Base-by-base conservation (phyloP, 2,797 vertebrate genomes). In the Limnodromus scolopaceus region DNA sequence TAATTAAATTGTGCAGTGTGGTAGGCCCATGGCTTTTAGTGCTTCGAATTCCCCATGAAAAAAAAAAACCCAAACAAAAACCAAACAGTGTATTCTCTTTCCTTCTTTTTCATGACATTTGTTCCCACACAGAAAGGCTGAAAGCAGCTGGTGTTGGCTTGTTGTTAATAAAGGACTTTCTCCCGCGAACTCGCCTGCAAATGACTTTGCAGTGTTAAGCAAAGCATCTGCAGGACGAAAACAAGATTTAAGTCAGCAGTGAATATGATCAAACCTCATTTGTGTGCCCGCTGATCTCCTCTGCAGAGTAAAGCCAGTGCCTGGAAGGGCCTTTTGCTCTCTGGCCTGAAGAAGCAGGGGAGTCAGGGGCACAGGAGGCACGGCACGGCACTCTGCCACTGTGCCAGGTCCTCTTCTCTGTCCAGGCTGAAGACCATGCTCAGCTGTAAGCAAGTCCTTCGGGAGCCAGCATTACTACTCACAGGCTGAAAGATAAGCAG, bases 1-100 rank as follows among this genome's bases (percentile, higher is more conserved):
- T 98, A 98, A 97, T 98, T 98, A 98, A 97, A 97, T 82, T 95
- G 92, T 90, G 89, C 83, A 93, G 89, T 53, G 81, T 96, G 79
- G 96, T 51, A 65, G 43, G 55, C 91, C 87, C 68, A 71, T 97
- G 78, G 93, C 92, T 97, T 97, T 95, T 96, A 97, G 80, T 89
- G 70, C 53, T 93, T 97, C 95, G 97, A 97, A 95, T 97, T 96
- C 94, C 87, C 81, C 55, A 65, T 92, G 46, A 98, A 96, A 94
- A 89, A 84, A 86, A 78, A 69, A 77, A 1, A 8, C 18, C 43
- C 43, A 43, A 43, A 41, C 15, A 41, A 41, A 79, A 76, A 65
- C 46, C 58, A 54, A 54, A 30, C 28, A 54, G 20, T 6, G 1
- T 72, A 51, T 30, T 69, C 49, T 84, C 66, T 84, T 96, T 84